Base-by-base conservation (phyloP, 2,113 vertebrate genomes). In the Pluvianellus socialis region DNA sequence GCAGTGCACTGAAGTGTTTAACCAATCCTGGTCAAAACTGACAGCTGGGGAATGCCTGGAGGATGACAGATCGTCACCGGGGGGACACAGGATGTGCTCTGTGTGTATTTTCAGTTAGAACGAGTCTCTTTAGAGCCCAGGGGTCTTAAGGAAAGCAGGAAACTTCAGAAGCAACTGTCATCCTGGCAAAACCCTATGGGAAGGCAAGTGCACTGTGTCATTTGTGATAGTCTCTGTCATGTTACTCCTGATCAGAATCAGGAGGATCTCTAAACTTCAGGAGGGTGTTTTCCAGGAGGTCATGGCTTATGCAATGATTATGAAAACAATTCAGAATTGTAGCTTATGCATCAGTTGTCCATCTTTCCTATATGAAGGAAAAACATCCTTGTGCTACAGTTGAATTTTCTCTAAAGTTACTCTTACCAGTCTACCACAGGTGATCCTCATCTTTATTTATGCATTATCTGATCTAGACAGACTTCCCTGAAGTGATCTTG, bases 81-180 rank as follows among this genome's bases (percentile, higher is more conserved):
- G 35, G 86, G 94, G 96, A 88, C 68, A 84, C 42, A 92, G 63
- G 86, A 89, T 91, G 88, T 13, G 7, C 45, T 52, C 5, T 73
- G 61, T 94, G 42, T 89, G n/a, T 79, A 63, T 97, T 98, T 98
- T 97, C 79, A 94, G 91, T 90, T 82, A 55, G 42, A 87, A 79
- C 75, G 66, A 93, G 52, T 90, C 84, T 90, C 90, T 96, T 65
- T 83, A 75, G 80, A 94, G 75, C 30, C 76, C 4, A 84, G 21
- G 9, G 59, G 62, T 95, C 85, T 91, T 92, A 71, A 84, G 86
- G 96, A 96, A 90, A 55, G 33, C 20, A 32, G 59, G 55, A 76
- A 74, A 38, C 76, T 32, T 90, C 47, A 79, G 72, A 91, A 93
- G 44, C 90, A 63, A 86, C 71, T 93, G 38, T 79, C 44, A 50